Evolutionary conservation across 2,113 vertebrate genomes (phyloP).

Genomic region (Rhinogobius similis): DNA sequence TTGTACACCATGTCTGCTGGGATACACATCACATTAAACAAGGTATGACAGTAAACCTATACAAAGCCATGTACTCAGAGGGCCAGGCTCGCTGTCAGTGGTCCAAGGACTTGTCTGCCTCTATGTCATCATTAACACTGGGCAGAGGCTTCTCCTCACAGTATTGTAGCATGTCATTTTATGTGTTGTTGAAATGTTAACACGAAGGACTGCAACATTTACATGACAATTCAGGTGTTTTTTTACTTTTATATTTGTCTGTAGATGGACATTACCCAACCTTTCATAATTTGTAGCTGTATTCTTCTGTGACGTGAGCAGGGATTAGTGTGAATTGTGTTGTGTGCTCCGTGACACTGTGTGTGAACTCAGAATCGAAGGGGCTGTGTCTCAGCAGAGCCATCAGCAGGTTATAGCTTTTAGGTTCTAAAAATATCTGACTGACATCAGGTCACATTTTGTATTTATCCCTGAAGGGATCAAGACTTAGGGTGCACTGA

Average conservation of each 20-base stretch:
- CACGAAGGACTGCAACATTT: slow-evolving; percentile 78
- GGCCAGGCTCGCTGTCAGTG: slow-evolving; percentile 20
- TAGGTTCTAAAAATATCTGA: slow-evolving; percentile 39
- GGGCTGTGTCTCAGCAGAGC: slow-evolving; percentile 55
- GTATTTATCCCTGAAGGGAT: slow-evolving; percentile 45
- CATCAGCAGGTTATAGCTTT: slow-evolving; percentile 50
- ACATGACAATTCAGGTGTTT: slow-evolving; percentile 71
- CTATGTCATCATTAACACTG: slow-evolving; percentile 72
- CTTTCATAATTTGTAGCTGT: slow-evolving; percentile 21
- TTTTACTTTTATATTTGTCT: slow-evolving; percentile 37
- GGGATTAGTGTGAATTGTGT: slow-evolving; percentile 60
- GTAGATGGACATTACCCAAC: slow-evolving; percentile 32
- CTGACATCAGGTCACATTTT: slow-evolving; percentile 43
- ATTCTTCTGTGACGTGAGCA: slow-evolving; percentile 33
- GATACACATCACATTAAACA: slow-evolving; percentile 24
- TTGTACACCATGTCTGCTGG: slow-evolving; percentile 2
- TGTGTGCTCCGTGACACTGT: slow-evolving; percentile 61
- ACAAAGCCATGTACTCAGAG: slow-evolving; percentile 1
- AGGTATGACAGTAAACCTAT: slow-evolving; percentile 2
- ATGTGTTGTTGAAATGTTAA: slow-evolving; percentile 71
- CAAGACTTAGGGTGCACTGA: slow-evolving; percentile 54
- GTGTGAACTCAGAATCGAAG: slow-evolving; percentile 59
- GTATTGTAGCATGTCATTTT: slow-evolving; percentile 73
- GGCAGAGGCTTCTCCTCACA: slow-evolving; percentile 59
- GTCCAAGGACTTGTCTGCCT: slow-evolving; percentile 64